Percentiles rank a stretch among this genome's conserved stretches.
Conservation (phyloP, 2,113 vertebrate genomes). For the Pseudorasbora parva region DNA sequence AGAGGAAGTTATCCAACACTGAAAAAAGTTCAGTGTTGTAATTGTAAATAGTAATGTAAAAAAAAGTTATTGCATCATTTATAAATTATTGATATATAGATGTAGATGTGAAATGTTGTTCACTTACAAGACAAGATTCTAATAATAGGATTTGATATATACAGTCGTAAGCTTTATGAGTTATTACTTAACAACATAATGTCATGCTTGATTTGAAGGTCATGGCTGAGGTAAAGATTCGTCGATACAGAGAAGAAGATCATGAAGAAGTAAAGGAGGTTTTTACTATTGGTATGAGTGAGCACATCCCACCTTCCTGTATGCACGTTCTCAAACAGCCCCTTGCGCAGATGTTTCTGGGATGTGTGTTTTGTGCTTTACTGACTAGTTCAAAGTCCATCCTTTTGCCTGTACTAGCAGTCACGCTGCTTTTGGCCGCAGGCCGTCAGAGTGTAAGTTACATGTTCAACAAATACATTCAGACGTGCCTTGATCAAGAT, state of each 20-base stretch:
- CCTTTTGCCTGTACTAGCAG: slow-evolving; percentile 71
- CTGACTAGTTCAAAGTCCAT: slow-evolving; percentile 73
- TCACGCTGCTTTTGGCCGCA: slow-evolving; percentile 73
- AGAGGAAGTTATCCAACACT: no score
- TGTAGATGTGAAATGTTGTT: neutral
- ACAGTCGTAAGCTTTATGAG: neutral
- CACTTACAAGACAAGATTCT: neutral
- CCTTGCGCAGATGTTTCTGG: slow-evolving; percentile 71
- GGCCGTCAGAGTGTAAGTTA: slow-evolving; percentile 65
- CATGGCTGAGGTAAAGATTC: slow-evolving; percentile 74
- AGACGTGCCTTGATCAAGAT: slow-evolving; percentile 65
- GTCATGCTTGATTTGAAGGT: slow-evolving; percentile 42
- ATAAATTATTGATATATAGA: no score
- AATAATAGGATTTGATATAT: neutral
- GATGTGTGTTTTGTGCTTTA: slow-evolving; percentile 71
- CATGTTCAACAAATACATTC: slow-evolving; percentile 71
- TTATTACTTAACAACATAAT: neutral
- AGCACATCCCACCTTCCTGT: slow-evolving; percentile 75
- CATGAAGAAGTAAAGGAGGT: slow-evolving; percentile 70
- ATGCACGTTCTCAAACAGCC: slow-evolving; percentile 77
- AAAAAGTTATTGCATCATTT: neutral
- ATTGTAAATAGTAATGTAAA: no score
- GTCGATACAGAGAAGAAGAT: slow-evolving; percentile 70
- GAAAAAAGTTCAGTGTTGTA: no score
- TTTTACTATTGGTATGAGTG: slow-evolving; percentile 76